phyloP scores from a whole-genome alignment of 2,797 vertebrate genomes.

The Lutjanus argentimaculatus region DNA sequence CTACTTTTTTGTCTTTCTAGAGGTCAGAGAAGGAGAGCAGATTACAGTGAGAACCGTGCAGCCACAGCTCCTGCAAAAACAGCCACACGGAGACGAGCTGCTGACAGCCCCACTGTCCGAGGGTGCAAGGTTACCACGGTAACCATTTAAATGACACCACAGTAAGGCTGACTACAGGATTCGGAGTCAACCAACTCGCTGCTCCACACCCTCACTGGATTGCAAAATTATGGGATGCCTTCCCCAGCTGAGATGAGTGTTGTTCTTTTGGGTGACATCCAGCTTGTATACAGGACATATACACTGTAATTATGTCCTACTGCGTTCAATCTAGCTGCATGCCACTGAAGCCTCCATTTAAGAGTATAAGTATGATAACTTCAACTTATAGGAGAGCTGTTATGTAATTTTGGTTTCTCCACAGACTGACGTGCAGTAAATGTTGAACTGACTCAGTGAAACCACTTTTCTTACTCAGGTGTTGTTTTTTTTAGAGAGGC shows the following conservation, averaged over 20 bases:
- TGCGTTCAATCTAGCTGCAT: slow-evolving; percentile 8
- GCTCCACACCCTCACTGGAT: slow-evolving; percentile 61
- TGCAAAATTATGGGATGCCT: slow-evolving; percentile 64
- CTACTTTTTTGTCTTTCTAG: neutral
- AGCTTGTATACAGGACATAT: slow-evolving; percentile 49
- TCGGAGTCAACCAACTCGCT: slow-evolving; percentile 37
- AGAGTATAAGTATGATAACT: neutral
- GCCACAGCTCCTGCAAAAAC: slow-evolving; percentile 18
- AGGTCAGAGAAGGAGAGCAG: slow-evolving; percentile 4
- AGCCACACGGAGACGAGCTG: slow-evolving; percentile 47
- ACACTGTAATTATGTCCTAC: slow-evolving; percentile 51
- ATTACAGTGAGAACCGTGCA: neutral
- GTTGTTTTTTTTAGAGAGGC: slow-evolving; percentile 23
- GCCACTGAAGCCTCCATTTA: slow-evolving; percentile 10
- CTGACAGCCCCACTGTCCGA: slow-evolving; percentile 39
- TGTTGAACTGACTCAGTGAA: slow-evolving; percentile 15
- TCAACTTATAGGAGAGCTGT: neutral
- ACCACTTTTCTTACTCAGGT: slow-evolving; percentile 2
- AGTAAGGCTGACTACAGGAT: slow-evolving; percentile 44
- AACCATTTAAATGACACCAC: slow-evolving; percentile 48
- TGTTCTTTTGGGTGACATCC: slow-evolving; percentile 64
- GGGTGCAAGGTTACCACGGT: slow-evolving; percentile 46
- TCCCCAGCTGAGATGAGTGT: slow-evolving; percentile 43
- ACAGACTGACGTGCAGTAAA: neutral
- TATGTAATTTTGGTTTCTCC: neutral